Conservation (phyloP, 2,797 vertebrate genomes). For the Molossus molossus region DNA sequence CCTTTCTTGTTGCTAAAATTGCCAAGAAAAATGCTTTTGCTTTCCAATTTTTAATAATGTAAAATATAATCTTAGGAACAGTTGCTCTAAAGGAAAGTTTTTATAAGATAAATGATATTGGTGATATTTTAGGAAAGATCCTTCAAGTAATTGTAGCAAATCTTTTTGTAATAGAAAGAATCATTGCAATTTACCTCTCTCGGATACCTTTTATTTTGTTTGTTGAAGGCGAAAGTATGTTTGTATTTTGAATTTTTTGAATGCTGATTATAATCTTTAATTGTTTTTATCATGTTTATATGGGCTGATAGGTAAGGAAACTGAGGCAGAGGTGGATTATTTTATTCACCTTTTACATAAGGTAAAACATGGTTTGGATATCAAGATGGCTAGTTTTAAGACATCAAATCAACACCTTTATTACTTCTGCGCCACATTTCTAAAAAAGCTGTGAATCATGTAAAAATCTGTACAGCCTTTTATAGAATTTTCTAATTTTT, state of each 20-base stretch:
- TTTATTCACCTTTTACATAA: background rate
- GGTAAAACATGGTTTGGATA: background rate
- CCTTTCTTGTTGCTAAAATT: background rate
- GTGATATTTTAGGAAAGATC: background rate
- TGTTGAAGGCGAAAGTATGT: background rate
- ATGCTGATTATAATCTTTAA: constrained; percentile 4
- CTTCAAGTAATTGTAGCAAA: constrained; percentile 6
- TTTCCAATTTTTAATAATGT: background rate
- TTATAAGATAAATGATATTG: background rate
- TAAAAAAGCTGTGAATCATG: constrained; percentile 3
- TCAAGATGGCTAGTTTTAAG: background rate
- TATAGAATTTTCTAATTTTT: constrained; percentile 49
- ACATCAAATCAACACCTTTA: background rate
- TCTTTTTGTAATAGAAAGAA: background rate
- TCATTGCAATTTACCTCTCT: constrained; percentile 19
- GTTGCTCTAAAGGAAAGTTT: constrained; percentile 9
- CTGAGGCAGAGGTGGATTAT: background rate
- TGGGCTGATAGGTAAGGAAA: constrained; percentile 20
- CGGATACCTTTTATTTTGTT: constrained; percentile 35
- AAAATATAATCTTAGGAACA: constrained; percentile 15
- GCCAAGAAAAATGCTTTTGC: background rate
- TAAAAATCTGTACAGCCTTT: background rate
- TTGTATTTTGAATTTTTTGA: constrained; percentile 51
- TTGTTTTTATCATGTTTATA: background rate
- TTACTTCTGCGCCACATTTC: background rate